A percentile compares a stretch with the other conserved stretches of the same genome.
Evolutionary conservation across 2,797 vertebrate species (phyloP).

Genomic region (Pteronotus mesoamericanus): DNA sequence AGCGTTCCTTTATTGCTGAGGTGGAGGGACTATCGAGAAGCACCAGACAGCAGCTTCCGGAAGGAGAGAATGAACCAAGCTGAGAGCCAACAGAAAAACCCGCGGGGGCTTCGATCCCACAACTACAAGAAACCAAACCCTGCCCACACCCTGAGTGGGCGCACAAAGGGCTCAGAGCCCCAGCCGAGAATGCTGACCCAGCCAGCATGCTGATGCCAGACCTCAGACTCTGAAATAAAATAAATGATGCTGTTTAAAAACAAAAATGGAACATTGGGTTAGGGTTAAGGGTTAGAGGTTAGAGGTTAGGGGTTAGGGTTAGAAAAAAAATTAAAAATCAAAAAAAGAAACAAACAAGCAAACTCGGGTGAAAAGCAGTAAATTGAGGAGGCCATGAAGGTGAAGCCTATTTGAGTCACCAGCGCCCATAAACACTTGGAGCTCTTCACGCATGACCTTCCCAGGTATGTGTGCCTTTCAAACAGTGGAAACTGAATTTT

Average conservation of each 20-base stretch:
- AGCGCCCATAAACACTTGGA: not conserved
- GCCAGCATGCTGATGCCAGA: not conserved
- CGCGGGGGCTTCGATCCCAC: no score
- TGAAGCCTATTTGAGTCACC: not conserved
- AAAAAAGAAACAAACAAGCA: no score
- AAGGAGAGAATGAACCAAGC: not conserved
- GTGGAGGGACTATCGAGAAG: not conserved
- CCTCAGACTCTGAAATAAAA: not conserved
- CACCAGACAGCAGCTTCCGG: not conserved
- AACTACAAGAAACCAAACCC: not conserved
- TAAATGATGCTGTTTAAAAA: not conserved
- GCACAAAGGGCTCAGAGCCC: not conserved
- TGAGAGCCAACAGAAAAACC: not conserved
- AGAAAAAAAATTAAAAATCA: not conserved
- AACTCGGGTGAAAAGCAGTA: not conserved
- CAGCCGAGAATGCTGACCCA: not conserved
- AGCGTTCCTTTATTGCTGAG: not conserved
- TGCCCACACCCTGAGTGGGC: not conserved
- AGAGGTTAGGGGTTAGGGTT: no score
- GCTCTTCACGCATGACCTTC: not conserved
- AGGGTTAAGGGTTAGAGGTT: no score
- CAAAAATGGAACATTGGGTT: no score
- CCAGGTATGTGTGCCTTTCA: not conserved
- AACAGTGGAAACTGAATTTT: not conserved
- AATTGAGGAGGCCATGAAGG: not conserved